Percentiles rank a stretch among this genome's conserved stretches.
phyloP scores from a whole-genome alignment of 2,113 vertebrate genomes.

The Erythrolamprus reginae region DNA sequence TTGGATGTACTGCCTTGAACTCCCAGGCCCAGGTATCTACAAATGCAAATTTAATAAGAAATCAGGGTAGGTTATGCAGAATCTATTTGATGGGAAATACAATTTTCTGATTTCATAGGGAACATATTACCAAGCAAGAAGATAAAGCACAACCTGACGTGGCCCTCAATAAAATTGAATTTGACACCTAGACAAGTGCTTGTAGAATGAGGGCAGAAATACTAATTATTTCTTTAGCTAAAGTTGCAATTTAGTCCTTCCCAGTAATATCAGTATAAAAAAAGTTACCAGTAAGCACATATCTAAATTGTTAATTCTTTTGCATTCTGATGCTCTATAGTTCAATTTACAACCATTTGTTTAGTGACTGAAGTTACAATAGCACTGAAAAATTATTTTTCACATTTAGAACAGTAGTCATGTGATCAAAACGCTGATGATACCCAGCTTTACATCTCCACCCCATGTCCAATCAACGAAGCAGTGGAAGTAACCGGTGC shows the following conservation, averaged over 20 bases:
- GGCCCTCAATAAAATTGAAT: too few species aligned
- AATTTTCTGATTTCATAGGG: neutral
- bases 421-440: too few species aligned
- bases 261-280: neutral
- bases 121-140: neutral
- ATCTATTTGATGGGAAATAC: neutral
- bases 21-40: neutral
- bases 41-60: neutral
- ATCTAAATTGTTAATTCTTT: neutral
- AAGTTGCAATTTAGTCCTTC: neutral
- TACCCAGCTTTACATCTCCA: too few species aligned
- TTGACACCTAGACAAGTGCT: neutral
- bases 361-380: neutral
- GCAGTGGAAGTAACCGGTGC: too few species aligned
- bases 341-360: neutral
- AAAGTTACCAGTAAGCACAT: neutral
- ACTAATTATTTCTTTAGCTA: neutral
- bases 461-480: too few species aligned
- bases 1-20: neutral
- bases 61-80: neutral
- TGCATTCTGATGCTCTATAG: neutral
- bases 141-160: neutral
- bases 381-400: neutral
- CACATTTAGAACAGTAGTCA: neutral
- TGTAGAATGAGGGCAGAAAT: neutral